Conservation (phyloP, 2,888 invertebrate species). For the Catocala fraxini region DNA sequence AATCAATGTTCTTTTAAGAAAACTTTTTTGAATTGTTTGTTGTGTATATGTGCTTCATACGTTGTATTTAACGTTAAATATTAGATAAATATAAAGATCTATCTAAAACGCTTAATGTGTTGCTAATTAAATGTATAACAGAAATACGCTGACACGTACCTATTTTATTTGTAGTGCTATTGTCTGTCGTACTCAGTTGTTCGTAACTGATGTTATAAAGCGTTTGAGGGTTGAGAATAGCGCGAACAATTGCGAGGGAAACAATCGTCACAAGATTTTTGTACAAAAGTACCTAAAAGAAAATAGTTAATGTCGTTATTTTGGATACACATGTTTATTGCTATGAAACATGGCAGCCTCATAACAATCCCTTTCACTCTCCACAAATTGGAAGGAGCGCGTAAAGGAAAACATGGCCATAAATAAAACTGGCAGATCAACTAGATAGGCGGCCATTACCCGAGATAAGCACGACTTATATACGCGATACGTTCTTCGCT, state of each 20-base stretch:
- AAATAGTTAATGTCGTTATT: slow-evolving; percentile 84
- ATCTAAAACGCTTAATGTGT: too few relatives aligned
- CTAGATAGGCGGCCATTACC: slow-evolving; percentile 86
- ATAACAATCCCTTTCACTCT: slow-evolving; percentile 87
- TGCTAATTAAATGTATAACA: too few relatives aligned
- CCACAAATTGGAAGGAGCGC: slow-evolving; percentile 87
- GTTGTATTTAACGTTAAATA: too few relatives aligned
- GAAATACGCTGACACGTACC: neutral
- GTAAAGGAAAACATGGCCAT: slow-evolving; percentile 87
- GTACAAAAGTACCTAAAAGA: slow-evolving; percentile 55
- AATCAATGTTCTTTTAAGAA: too few relatives aligned
- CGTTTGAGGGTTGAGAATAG: slow-evolving; percentile 31
- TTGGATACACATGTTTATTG: slow-evolving; percentile 86
- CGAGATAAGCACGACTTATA: slow-evolving; percentile 85
- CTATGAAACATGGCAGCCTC: slow-evolving; percentile 86
- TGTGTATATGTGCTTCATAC: too few relatives aligned
- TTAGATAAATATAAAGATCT: too few relatives aligned
- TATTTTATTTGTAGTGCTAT: slow-evolving; percentile 7
- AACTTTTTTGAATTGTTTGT: too few relatives aligned
- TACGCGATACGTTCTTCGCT: slow-evolving; percentile 79
- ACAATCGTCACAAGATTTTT: slow-evolving; percentile 66
- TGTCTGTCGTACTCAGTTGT: slow-evolving; percentile 11
- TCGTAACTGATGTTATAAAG: slow-evolving; percentile 28
- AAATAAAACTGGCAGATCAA: slow-evolving; percentile 87
- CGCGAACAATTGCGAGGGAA: slow-evolving; percentile 58